These are phyloP conservation scores for Micrastur ruficollis DNA, from an alignment of 2,797 vertebrate species.

Conservation along the genomic window DNA sequence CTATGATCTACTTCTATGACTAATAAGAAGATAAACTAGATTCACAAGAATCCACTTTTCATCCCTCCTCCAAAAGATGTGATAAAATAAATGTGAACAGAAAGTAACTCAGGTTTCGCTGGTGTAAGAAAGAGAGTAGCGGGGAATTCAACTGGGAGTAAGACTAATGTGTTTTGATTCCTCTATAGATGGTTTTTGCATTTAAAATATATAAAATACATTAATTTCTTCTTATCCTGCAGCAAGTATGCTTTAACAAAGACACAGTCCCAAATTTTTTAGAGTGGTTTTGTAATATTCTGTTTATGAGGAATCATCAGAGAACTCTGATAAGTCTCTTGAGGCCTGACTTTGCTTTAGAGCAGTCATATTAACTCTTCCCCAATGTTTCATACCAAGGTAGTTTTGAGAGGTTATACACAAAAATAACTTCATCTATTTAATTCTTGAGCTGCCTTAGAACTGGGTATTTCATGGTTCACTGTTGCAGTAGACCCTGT, in stretches of 20 bases:
- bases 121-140: background rate
- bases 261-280: background rate
- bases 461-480: background rate
- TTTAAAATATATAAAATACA: background rate
- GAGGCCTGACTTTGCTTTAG: background rate
- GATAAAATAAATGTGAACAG: background rate
- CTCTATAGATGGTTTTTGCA: background rate
- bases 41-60: background rate
- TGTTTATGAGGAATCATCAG: background rate
- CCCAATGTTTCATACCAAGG: background rate
- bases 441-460: background rate
- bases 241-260: background rate
- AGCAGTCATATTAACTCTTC: background rate
- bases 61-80: background rate
- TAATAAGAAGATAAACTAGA: background rate
- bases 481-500: background rate
- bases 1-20: background rate
- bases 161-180: background rate
- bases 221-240: background rate
- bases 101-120: background rate
- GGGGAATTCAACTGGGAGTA: background rate
- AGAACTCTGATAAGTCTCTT: background rate
- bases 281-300: background rate
- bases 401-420: background rate
- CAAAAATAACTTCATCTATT: background rate